A percentile compares a stretch with the other conserved stretches of the same genome.
Conservation (phyloP, 2,888 invertebrate species). For the Rotaria sp. region DNA sequence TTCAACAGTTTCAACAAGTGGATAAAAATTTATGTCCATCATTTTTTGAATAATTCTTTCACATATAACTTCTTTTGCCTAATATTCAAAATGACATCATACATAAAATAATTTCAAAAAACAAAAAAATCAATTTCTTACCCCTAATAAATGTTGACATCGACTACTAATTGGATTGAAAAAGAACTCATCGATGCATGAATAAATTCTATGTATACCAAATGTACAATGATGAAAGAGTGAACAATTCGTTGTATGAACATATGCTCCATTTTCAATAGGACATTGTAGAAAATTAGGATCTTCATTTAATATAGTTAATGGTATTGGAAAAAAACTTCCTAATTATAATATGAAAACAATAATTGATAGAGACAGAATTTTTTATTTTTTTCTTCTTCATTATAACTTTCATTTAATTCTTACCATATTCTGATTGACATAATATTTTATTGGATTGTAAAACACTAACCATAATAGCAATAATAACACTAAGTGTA, state of each 20-base stretch:
- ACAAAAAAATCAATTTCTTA: neutral
- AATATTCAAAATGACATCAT: neutral
- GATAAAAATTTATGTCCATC: neutral
- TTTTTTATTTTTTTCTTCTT: too few relatives aligned
- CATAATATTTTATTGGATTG: neutral
- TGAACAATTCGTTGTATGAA: neutral
- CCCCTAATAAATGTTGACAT: neutral
- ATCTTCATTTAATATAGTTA: neutral
- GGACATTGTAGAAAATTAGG: neutral
- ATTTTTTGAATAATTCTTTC: neutral
- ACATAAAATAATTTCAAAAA: neutral
- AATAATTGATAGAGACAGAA: too few relatives aligned
- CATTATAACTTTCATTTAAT: neutral
- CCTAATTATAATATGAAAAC: neutral
- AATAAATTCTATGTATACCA: neutral
- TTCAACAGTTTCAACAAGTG: neutral
- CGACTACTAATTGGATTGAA: neutral
- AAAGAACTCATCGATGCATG: neutral
- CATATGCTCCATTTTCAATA: neutral
- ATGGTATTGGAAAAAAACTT: neutral
- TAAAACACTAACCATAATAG: neutral
- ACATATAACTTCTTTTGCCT: neutral
- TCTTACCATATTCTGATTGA: neutral
- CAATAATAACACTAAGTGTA: neutral
- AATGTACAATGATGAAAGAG: neutral